A percentile compares a stretch with the other conserved stretches of the same genome.
Evolutionary conservation across 2,888 invertebrate species (phyloP).

Genomic region (Anthophora plumipes): DNA sequence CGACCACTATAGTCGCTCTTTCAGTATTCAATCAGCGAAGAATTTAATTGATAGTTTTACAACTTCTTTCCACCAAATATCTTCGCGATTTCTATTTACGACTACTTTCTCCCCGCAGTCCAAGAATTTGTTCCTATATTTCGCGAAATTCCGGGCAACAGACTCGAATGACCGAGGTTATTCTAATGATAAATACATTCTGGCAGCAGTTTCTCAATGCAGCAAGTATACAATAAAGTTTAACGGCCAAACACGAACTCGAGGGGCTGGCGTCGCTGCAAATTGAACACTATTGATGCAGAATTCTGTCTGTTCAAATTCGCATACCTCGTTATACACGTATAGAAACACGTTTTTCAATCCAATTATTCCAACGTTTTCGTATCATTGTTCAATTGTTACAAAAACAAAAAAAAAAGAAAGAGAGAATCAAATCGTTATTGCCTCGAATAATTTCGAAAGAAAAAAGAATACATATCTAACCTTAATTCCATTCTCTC

Average conservation of each 20-base stretch:
- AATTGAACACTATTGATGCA: neutral
- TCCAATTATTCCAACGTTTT: too few relatives aligned
- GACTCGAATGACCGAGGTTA: neutral
- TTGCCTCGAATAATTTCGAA: too few relatives aligned
- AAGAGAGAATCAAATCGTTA: too few relatives aligned
- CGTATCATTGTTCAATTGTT: too few relatives aligned
- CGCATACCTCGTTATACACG: neutral
- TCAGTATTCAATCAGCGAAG: neutral
- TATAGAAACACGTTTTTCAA: neutral
- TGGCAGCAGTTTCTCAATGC: neutral
- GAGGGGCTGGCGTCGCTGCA: neutral
- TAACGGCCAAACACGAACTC: neutral
- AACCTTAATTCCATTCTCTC: too few relatives aligned
- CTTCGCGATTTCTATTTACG: neutral
- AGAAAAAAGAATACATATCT: too few relatives aligned
- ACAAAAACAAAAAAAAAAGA: too few relatives aligned
- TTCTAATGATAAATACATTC: neutral
- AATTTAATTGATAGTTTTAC: neutral
- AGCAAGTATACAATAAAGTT: neutral
- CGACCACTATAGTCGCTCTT: neutral
- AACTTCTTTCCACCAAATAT: neutral
- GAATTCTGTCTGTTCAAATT: neutral
- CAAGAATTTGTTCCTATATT: neutral
- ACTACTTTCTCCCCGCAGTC: neutral
- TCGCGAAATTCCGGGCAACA: neutral